Evolutionary conservation across 2,888 invertebrate genomes (phyloP), one percentile per base, ranked within the genome.

Genomic region (Netelia melanura): DNA sequence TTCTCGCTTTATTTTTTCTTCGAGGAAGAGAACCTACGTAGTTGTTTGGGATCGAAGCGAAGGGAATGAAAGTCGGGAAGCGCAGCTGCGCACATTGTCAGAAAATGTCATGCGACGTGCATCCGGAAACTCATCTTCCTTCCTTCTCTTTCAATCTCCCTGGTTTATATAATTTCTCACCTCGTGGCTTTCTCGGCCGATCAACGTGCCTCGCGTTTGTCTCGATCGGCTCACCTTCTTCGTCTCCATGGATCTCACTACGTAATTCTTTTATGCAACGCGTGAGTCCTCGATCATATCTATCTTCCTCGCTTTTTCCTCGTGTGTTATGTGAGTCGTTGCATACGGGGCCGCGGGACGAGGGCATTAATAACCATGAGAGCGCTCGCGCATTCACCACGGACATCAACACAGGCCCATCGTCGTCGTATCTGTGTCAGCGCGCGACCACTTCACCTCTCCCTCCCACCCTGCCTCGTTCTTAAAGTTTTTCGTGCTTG

Each of bases 201-300:
- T 79, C 52, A 64, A 72, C 38, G 52, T 48, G 70, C 38, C 58
- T 61, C 62, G 14, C 65, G 38, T 71, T 78, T 58, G 30, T 75
- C 17, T 74, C 78, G 48, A 11, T 71, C 78, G n/a, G 11, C 23
- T 61, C 75, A 17, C 68, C 44, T 62, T 44, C 68, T 52, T 38
- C 54, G 25, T 48, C 44, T 44, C 52, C n/a, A 38, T 71, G n/a
- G 11, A 43, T 43, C 48, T 62, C 79, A 8, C 52, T 56, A 72
- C 82, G 89, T 90, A 89, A 90, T 89, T 89, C 89, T 90, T 90
- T 89, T 88, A 88, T 89, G 90, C 88, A 87, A 87, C 90, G 86
- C 90, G 87, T 90, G 91, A 91, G 90, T 87, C 90, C 88, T 81
- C 88, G 91, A 91, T 91, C 87, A 86, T 88, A 90, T 90, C 89